Percentiles rank a stretch among this genome's conserved stretches.
Conservation (phyloP, 2,113 vertebrate species). For the Aptenodytes patagonicus region DNA sequence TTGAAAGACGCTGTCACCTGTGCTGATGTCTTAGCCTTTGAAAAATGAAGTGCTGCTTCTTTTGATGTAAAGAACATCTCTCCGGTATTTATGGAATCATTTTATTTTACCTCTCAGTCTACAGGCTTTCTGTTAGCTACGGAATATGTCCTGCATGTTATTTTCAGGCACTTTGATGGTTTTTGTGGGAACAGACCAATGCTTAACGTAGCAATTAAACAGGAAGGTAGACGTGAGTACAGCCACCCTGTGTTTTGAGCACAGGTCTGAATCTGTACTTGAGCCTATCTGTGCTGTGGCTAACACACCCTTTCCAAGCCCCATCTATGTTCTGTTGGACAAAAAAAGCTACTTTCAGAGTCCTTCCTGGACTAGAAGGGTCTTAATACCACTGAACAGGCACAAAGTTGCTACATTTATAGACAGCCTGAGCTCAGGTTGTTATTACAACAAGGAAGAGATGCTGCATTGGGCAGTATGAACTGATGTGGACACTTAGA, state of each 20-base stretch:
- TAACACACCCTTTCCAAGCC: background rate
- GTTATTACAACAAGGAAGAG: background rate
- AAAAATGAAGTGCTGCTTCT: constrained; percentile 3
- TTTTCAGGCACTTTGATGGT: background rate
- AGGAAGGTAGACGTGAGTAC: background rate
- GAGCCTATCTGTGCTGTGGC: background rate
- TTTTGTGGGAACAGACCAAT: background rate
- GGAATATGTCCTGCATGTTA: background rate
- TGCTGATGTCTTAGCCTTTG: background rate
- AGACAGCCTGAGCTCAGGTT: background rate
- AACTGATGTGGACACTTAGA: background rate
- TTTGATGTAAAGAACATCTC: constrained; percentile 3
- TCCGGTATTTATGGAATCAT: background rate
- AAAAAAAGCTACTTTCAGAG: background rate
- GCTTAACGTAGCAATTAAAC: background rate
- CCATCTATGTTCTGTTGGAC: background rate
- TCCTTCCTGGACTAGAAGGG: background rate
- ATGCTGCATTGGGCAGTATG: background rate
- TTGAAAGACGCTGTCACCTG: constrained; percentile 21
- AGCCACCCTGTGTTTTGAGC: background rate
- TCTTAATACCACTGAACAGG: background rate
- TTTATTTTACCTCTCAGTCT: background rate
- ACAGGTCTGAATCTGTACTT: background rate
- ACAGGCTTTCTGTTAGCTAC: background rate
- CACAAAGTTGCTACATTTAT: background rate